Base-by-base conservation (phyloP, 2,888 invertebrate species). In the Ormyrus thymus region DNA sequence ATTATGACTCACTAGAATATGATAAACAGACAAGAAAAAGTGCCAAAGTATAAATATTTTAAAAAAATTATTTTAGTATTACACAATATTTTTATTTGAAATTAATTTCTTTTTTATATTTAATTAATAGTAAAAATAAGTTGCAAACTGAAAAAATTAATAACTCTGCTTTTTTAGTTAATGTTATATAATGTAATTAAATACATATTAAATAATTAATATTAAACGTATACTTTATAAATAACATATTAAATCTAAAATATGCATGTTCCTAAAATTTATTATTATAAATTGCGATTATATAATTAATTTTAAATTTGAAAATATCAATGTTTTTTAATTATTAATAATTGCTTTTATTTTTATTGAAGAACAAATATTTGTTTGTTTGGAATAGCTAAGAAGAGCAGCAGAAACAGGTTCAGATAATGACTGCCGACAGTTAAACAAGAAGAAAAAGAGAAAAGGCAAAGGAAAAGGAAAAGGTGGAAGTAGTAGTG, bases 1-100 rank as follows among this genome's bases (percentile, higher is more conserved):
- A 95, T 89, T 96, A 96, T 83, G 96, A 96, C 90, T 94, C 95
- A 0, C 92, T 95, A 81, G 95, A 95, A 86, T 95, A 94, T 87
- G 95, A 95, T 87, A 95, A 95, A 85, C 94, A 95, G 87, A 93
- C 94, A 72, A 92, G 93, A 86, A 93, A 94, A 91, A 94, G 91
- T 86, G 85, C 87, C 10, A 89, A 89, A 85, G 88, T 87, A 84
- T n/a, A n/a, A 45, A 43, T 70, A 29, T 71, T 71, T 29, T 15
- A 29, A 58, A 70, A 11, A 62, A 7, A 65, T 65, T 48, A 6
- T 51, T 10, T 76, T 45, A 43, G 45, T 15, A 48, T 13, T 29
- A 29, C 1, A 29, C 29, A 29, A 29, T 29, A 29, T 29, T 29
- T 29, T 56, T 7, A 64, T 45, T 8, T 50, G 71, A 68, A 29